phyloP scores from a whole-genome alignment of 2,113 vertebrate genomes.

The Hemibagrus wyckioides region DNA sequence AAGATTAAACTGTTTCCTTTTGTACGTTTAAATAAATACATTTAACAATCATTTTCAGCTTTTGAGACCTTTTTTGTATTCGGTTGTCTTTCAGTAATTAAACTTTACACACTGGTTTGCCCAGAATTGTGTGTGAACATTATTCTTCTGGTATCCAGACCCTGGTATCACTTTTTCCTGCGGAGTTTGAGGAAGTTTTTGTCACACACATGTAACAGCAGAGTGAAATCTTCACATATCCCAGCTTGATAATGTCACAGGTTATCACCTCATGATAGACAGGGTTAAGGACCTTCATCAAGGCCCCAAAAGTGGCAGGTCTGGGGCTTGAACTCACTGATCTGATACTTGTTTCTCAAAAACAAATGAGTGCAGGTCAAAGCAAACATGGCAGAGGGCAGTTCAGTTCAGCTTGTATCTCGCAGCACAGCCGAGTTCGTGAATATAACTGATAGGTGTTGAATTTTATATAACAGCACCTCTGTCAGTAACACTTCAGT shows the following conservation, averaged over 20 bases:
- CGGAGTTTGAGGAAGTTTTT: too few relatives aligned
- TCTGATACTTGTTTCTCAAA: too few relatives aligned
- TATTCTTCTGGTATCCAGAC: too few relatives aligned
- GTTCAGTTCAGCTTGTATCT: background rate
- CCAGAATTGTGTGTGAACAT: too few relatives aligned
- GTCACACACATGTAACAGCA: too few relatives aligned
- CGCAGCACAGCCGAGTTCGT: background rate
- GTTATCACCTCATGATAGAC: too few relatives aligned
- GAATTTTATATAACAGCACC: background rate
- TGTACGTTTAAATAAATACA: conserved; percentile 61
- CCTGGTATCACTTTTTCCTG: background rate
- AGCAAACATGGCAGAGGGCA: background rate
- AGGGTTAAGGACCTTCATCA: too few relatives aligned
- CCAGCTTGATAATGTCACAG: too few relatives aligned
- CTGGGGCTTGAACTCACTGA: too few relatives aligned
- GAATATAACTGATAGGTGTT: background rate
- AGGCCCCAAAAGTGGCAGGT: too few relatives aligned
- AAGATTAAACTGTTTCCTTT: conserved; percentile 74
- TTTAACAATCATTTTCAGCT: conserved; percentile 27
- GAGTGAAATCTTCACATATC: too few relatives aligned
- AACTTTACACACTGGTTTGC: background rate
- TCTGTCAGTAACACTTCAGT: background rate
- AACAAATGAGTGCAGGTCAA: background rate
- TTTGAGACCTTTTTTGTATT: background rate
- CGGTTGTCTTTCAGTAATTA: background rate